phyloP scores from a whole-genome alignment of 2,797 vertebrate species.

The Cottoperca gobio region DNA sequence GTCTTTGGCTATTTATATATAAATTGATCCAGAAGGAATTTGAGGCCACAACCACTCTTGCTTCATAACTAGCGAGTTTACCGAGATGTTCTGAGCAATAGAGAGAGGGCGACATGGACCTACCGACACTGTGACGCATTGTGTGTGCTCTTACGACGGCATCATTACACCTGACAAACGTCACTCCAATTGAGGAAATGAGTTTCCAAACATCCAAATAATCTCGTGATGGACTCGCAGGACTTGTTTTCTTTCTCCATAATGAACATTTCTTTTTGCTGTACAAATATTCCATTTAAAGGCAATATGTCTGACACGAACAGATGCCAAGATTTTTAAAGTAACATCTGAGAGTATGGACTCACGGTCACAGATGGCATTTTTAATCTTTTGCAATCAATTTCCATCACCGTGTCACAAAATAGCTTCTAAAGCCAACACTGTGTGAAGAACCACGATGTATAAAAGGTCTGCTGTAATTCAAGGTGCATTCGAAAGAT shows the following conservation, averaged over 20 bases:
- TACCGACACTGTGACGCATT: background rate
- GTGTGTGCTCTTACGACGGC: background rate
- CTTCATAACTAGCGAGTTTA: background rate
- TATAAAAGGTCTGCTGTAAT: background rate
- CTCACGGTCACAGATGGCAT: slow-evolving; percentile 10
- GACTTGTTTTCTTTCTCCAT: slow-evolving; percentile 1
- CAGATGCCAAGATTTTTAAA: slow-evolving; percentile 11
- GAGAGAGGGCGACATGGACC: too few relatives aligned
- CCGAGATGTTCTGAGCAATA: background rate
- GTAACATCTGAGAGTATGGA: background rate
- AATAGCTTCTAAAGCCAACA: background rate
- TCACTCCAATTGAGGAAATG: too few relatives aligned
- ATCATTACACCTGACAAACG: background rate
- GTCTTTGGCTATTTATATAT: background rate
- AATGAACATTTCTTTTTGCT: background rate
- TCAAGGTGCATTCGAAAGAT: slow-evolving; percentile 11
- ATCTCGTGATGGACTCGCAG: background rate
- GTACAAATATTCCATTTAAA: slow-evolving; percentile 1
- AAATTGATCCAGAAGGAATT: background rate
- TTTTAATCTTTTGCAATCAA: slow-evolving; percentile 22
- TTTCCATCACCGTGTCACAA: background rate
- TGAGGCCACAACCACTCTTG: background rate
- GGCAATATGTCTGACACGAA: slow-evolving; percentile 2
- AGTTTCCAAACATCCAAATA: slow-evolving; percentile 16
- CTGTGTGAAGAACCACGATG: background rate